Evolutionary conservation across 1,140 invertebrate species (phyloP).

Genomic region (Colletes latitarsis): DNA sequence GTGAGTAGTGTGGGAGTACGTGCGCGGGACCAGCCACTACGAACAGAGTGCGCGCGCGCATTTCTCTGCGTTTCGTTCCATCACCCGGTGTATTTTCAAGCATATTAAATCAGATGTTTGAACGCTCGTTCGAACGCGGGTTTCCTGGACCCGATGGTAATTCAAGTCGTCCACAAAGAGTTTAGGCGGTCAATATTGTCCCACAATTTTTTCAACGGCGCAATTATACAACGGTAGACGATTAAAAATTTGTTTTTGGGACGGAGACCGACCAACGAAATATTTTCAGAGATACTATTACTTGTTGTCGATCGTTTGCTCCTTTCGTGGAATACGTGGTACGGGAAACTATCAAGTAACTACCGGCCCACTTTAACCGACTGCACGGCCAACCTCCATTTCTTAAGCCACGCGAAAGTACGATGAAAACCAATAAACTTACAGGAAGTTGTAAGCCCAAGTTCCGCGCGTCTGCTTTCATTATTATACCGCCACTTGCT

Average conservation of each 20-base stretch:
- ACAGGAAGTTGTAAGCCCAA: slow-evolving; percentile 44
- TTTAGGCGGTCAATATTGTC: background rate
- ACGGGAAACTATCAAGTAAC: background rate
- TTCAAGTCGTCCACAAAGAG: background rate
- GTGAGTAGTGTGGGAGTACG: slow-evolving; percentile 32
- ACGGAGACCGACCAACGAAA: background rate
- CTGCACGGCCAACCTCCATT: slow-evolving; percentile 4
- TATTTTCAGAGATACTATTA: background rate
- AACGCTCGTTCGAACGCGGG: background rate
- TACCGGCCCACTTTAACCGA: background rate
- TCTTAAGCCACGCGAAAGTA: slow-evolving; percentile 30
- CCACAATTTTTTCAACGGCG: background rate
- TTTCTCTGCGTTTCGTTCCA: background rate
- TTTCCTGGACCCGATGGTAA: background rate
- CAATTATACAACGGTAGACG: background rate
- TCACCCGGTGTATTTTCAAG: slow-evolving; percentile 10
- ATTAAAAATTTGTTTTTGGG: background rate
- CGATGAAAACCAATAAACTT: slow-evolving; percentile 46
- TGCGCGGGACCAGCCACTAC: background rate
- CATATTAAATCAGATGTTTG: slow-evolving; percentile 25
- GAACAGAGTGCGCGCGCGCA: background rate
- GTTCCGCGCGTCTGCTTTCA: slow-evolving; percentile 45
- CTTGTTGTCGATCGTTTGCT: background rate
- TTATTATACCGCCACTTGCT: slow-evolving; percentile 18
- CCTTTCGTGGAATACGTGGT: background rate